Evolutionary conservation across 2,113 vertebrate genomes (phyloP), one percentile per base, ranked within the genome.

Genomic region (Crotalus viridis): DNA sequence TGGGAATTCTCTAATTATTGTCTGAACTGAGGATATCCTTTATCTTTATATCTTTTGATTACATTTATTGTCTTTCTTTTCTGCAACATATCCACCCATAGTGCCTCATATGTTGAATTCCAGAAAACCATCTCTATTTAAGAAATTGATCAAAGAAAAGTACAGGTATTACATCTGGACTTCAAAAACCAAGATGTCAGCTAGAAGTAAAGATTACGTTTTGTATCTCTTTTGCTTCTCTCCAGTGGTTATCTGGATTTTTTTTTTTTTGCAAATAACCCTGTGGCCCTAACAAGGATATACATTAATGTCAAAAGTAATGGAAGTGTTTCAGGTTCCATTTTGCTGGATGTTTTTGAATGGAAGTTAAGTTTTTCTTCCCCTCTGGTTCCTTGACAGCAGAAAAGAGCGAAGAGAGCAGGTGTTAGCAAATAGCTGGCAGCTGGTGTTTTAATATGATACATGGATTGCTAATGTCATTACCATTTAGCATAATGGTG

Each of bases 401-500:
- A 88, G 64, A 55, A n/a, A 64, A 92, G 24, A 46, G 64, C n/a
- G 52, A 17, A 85, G 64, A 88, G 61, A 89, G 92, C 92, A 92
- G 92, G 88, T 89, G 92, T 57, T 48, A 56, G 64, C 33, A 89
- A 89, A 89, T 88, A 89, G 64, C 64, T 89, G 92, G 92, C 92
- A 92, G 92, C 88, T 92, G 92, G 92, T 33, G 52, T 10, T 89
- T 85, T 85, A 89, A 89, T 89, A 26, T 10, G 54, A 89, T 46
- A 92, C 88, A 85, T 24, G 64, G 81, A 54, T 33, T 51, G 26
- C 92, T 92, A 89, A 85, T 89, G 92, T 89, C 92, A 85, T 92
- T 89, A 89, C 87, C 52, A 57, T 89, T 89, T 89, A 85, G 87
- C 64, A 24, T 85, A 92, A 89, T 81, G 64, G 61, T 74, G 57